Evolutionary conservation across 2,113 vertebrate genomes (phyloP).

Genomic region (Numenius arquata): DNA sequence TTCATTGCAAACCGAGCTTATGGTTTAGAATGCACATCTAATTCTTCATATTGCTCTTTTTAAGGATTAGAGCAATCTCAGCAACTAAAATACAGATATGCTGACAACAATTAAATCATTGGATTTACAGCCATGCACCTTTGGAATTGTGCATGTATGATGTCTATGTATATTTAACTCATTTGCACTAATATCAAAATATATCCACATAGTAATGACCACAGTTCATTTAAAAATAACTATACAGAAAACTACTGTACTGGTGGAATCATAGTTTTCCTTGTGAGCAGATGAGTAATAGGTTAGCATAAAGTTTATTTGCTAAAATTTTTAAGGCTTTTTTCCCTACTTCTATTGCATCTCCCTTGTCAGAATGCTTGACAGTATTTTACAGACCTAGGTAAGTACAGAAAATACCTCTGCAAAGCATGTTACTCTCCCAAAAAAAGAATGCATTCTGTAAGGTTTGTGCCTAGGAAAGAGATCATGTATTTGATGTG

Average conservation of each 20-base stretch:
- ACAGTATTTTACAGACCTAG: background rate
- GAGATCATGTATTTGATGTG: background rate
- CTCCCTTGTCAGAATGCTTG: background rate
- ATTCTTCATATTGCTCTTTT: background rate
- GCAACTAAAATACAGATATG: background rate
- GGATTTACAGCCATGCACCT: background rate
- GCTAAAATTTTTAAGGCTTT: background rate
- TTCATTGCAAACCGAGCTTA: constrained; percentile 6
- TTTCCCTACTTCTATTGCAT: background rate
- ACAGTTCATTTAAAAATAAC: background rate
- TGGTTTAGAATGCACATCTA: background rate
- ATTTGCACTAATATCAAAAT: background rate
- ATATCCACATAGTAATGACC: background rate
- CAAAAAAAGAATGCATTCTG: background rate
- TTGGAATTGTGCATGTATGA: background rate
- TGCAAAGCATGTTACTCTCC: background rate
- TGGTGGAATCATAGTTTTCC: background rate
- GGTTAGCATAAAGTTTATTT: background rate
- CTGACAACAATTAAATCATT: background rate
- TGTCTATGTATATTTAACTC: background rate
- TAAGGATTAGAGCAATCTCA: background rate
- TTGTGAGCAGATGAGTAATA: background rate
- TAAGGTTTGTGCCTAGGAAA: background rate
- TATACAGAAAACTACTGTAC: background rate
- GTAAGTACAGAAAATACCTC: background rate